A percentile compares a stretch with the other conserved stretches of the same genome.
These are phyloP conservation scores for Trichoplusia ni DNA, from an alignment of 1,140 invertebrate species.

Conservation along the genomic window DNA sequence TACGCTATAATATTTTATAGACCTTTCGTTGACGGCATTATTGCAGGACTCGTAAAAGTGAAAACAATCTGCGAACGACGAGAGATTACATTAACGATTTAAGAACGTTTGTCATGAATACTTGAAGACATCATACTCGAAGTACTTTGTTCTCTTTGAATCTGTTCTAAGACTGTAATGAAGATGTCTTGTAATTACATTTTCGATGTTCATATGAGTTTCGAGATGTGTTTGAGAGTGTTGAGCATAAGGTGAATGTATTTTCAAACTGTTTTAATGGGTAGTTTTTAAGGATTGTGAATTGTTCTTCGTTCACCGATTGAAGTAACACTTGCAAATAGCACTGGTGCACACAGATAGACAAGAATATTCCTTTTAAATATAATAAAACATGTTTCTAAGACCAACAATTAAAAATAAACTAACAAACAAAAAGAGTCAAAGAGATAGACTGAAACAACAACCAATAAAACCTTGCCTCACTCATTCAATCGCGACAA, in stretches of 20 bases:
- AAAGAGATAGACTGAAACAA: background rate
- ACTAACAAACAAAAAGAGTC: background rate
- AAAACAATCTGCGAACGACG: conserved; percentile 18
- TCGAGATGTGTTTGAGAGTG: no score
- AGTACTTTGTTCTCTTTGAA: background rate
- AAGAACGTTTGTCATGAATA: conserved; percentile 11
- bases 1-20: conserved; percentile 10
- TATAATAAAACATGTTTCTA: background rate
- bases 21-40: conserved; percentile 7
- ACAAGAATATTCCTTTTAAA: background rate
- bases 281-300: no score
- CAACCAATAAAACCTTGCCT: background rate
- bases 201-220: background rate
- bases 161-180: background rate
- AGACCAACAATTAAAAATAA: no score
- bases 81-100: conserved; percentile 23
- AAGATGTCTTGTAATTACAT: background rate
- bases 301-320: no score
- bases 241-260: no score
- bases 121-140: conserved; percentile 11
- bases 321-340: no score
- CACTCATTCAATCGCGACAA: background rate
- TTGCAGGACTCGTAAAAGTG: background rate
- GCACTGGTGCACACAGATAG: no score
- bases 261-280: no score